Evolutionary conservation across 2,113 vertebrate genomes (phyloP).

Genomic region (Corvus cornix): DNA sequence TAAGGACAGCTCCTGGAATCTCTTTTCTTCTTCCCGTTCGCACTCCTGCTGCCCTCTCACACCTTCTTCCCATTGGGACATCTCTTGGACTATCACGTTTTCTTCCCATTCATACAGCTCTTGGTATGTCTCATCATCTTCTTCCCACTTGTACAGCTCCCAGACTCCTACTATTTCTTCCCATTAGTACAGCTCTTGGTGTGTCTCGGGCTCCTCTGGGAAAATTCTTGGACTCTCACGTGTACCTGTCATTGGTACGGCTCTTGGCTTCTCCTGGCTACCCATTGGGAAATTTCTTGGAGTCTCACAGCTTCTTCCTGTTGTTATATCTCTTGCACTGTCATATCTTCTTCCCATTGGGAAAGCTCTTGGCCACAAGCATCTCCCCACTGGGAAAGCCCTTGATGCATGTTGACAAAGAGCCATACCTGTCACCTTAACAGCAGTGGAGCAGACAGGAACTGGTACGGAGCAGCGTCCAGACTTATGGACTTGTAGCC

Average conservation of each 20-base stretch:
- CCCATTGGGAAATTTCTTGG: not conserved
- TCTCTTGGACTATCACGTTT: not conserved
- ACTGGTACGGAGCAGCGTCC: accelerated
- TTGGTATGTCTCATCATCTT: not conserved
- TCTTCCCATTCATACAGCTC: not conserved
- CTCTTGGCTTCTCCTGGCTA: not conserved
- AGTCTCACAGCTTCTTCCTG: not conserved
- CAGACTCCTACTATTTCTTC: not conserved
- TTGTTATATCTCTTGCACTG: not conserved
- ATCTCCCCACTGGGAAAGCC: not conserved
- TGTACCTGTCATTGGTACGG: no score
- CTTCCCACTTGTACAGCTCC: not conserved
- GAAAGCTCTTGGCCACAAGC: not conserved
- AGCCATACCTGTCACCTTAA: not conserved
- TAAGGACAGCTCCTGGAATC: not conserved
- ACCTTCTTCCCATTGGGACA: not conserved
- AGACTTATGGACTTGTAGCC: not conserved
- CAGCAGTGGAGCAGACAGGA: not conserved
- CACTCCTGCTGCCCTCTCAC: not conserved
- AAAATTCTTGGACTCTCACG: not conserved
- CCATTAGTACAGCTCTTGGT: not conserved
- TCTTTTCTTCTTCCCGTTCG: not conserved
- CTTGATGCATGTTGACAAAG: not conserved
- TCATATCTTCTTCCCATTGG: not conserved
- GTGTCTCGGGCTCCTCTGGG: not conserved